Percentiles rank a stretch among this genome's conserved stretches.
phyloP scores from a whole-genome alignment of 2,797 vertebrate species.

The Heterohyrax brucei region DNA sequence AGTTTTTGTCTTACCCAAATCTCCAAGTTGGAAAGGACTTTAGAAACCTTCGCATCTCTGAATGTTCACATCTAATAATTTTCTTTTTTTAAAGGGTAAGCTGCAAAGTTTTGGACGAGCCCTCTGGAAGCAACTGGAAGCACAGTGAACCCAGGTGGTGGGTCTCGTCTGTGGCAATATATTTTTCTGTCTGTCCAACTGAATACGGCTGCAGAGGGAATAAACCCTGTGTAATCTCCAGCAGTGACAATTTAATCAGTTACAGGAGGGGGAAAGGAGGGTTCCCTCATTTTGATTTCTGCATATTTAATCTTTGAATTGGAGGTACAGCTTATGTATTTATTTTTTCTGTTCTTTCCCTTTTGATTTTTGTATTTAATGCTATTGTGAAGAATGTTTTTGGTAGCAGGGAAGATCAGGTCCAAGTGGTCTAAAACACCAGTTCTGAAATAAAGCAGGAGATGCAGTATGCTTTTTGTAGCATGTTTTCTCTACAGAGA shows the following conservation, averaged over 20 bases:
- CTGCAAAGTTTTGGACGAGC: constrained; percentile 86
- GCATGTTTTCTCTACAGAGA: constrained; percentile 25
- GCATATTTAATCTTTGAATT: constrained; percentile 89
- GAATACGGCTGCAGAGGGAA: constrained; percentile 87
- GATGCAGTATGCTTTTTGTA: constrained; percentile 63
- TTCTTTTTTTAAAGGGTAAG: constrained; percentile 71
- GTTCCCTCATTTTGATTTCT: constrained; percentile 88
- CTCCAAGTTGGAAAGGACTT: constrained; percentile 41
- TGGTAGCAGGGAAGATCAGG: constrained; percentile 67
- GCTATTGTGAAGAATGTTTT: constrained; percentile 70
- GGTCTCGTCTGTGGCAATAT: constrained; percentile 80
- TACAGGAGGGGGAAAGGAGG: constrained; percentile 52
- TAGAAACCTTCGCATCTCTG: constrained; percentile 21
- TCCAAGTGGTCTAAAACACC: constrained; percentile 82
- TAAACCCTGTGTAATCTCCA: constrained; percentile 86
- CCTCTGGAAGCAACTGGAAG: constrained; percentile 79
- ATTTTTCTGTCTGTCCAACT: constrained; percentile 85
- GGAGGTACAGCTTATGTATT: constrained; percentile 69
- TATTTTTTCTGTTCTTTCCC: constrained; percentile 82
- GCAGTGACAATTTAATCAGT: constrained; percentile 85
- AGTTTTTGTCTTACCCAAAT: constrained; percentile 32
- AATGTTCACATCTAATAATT: constrained; percentile 67
- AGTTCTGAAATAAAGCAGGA: constrained; percentile 69
- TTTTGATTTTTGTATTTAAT: constrained; percentile 86
- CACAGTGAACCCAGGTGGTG: constrained; percentile 77